These are phyloP conservation scores for Keiferia lycopersicella DNA, from an alignment of 2,888 invertebrate species.

Conservation along the genomic window DNA sequence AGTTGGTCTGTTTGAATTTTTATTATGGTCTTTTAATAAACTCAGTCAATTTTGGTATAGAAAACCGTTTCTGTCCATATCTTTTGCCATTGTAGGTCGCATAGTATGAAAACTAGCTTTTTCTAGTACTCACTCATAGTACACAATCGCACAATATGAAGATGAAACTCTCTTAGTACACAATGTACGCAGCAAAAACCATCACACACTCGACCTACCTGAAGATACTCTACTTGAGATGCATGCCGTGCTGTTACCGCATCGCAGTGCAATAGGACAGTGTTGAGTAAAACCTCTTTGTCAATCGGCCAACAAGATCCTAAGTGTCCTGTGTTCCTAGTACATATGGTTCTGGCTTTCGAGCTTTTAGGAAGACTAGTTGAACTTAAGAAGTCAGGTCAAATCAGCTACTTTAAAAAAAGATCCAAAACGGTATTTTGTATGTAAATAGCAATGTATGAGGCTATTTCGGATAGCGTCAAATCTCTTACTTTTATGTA, in stretches of 20 bases:
- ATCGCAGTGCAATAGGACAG: background rate
- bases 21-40: too few relatives aligned
- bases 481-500: too few relatives aligned
- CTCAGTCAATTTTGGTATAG: too few relatives aligned
- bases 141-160: background rate
- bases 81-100: too few relatives aligned
- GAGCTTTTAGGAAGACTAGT: background rate
- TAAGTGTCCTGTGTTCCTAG: background rate
- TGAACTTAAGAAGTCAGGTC: background rate
- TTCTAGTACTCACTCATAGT: too few relatives aligned
- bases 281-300: background rate
- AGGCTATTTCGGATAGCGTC: too few relatives aligned
- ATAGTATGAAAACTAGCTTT: too few relatives aligned
- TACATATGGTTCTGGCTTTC: background rate
- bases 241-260: slow-evolving; percentile 6
- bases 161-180: background rate
- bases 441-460: too few relatives aligned
- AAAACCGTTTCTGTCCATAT: too few relatives aligned
- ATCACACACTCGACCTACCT: slow-evolving; percentile 3
- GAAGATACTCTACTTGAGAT: slow-evolving; percentile 10
- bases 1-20: too few relatives aligned
- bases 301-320: background rate
- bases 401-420: too few relatives aligned
- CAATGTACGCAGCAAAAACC: background rate
- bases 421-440: too few relatives aligned